Evolutionary conservation across 1,140 invertebrate genomes (phyloP), one percentile per base, ranked within the genome.

Genomic region (Camponotus pennsylvanicus): DNA sequence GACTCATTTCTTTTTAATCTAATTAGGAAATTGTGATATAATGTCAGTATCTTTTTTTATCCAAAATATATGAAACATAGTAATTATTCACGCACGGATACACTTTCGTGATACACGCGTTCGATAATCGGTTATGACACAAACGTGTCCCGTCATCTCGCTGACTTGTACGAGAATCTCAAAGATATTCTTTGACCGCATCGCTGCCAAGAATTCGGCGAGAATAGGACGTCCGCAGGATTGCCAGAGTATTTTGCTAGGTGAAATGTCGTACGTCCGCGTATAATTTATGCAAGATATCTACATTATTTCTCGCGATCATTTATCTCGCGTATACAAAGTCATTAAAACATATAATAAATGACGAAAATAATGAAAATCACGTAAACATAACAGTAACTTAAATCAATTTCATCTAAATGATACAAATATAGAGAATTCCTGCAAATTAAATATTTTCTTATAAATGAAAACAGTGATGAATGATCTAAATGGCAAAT

Each of bases 191-290:
- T 83, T 70, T 61, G 55, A 75, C 57, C 57, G 18, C 55, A n/a
- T 49, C n/a, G 55, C 42, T 83, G 79, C 79, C 79, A 83, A 83
- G 79, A 83, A 83, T 83, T 83, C 79, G 69, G 79, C 69, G 32
- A 83, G 69, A 83, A 83, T 83, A 83, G 79, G 79, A 15, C 55
- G 42, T 37, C 27, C 27, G 40, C 69, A 45, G 37, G 79, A 82
- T 40, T 73, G 69, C 79, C 69, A 83, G 73, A 83, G 45, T 83
- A 55, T 61, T 67, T 27, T 73, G n/a, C 40, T 59, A 73, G 55
- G 55, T 49, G 79, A 49, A 49, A n/a, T 18, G n/a, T 2, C 13
- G 34, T 13, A 82, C 67, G 40, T 83, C n/a, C n/a, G 13, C 55
- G 18, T 40, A 21, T 34, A 32, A 83, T 83, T 83, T 63, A 75